These are phyloP conservation scores for Drosophila subsilvestris DNA, from an alignment of 2,888 invertebrate species.

Conservation along the genomic window DNA sequence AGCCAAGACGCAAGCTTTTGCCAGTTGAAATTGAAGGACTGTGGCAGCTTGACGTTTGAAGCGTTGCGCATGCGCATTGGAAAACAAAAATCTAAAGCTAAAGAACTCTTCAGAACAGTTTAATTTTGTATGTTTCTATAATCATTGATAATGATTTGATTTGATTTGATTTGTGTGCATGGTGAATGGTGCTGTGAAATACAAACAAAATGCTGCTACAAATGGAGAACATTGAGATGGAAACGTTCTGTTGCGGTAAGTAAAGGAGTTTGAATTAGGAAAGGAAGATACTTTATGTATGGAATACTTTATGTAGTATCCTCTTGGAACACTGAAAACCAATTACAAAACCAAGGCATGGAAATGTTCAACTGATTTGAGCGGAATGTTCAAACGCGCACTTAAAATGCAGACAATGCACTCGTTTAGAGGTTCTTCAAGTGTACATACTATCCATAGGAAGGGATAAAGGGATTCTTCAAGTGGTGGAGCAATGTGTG, in stretches of 20 bases:
- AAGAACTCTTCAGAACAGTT: constrained; percentile 6
- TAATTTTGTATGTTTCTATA: neutral
- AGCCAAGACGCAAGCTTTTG: constrained; percentile 56
- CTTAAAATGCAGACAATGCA: constrained; percentile 54
- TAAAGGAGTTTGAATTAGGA: constrained; percentile 26
- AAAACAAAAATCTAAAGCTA: neutral
- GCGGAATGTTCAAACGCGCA: constrained; percentile 44
- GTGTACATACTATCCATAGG: neutral
- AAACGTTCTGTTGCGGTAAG: constrained; percentile 83
- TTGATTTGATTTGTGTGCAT: neutral
- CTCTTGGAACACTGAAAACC: constrained; percentile 25
- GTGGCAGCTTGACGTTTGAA: constrained; percentile 69
- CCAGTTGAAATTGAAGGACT: constrained; percentile 77
- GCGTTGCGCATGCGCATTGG: constrained; percentile 61
- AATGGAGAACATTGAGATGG: constrained; percentile 82
- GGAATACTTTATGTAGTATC: constrained; percentile 5
- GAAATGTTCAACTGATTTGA: constrained; percentile 7
- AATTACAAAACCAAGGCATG: constrained; percentile 33
- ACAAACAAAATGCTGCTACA: constrained; percentile 62
- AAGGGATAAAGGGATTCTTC: constrained; percentile 15
- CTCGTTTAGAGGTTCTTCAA: constrained; percentile 7
- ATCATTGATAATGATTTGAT: constrained; percentile 26
- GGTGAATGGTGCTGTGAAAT: constrained; percentile 7
- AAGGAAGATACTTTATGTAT: neutral
- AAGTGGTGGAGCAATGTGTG: constrained; percentile 9